These are phyloP conservation scores for Drosophila pandora DNA, from an alignment of 1,140 invertebrate genomes.

Conservation along the genomic window DNA sequence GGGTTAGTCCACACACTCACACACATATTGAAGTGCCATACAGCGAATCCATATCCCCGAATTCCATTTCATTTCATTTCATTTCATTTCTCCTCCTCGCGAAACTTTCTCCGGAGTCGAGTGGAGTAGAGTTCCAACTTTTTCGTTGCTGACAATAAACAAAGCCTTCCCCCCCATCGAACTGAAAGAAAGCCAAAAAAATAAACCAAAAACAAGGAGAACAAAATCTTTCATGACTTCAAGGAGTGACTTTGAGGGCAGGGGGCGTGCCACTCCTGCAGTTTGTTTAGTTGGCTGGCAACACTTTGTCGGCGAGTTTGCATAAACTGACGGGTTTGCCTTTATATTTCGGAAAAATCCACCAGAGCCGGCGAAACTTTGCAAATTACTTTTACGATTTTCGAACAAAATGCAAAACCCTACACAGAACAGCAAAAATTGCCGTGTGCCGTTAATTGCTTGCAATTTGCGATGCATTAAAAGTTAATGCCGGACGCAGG, in stretches of 20 bases:
- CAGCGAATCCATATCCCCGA: conserved; percentile 51
- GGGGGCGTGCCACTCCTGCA: conserved; percentile 32
- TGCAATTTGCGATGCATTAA: conserved; percentile 73
- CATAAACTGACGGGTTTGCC: conserved; percentile 54
- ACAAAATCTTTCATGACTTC: conserved; percentile 28
- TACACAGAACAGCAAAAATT: conserved; percentile 31
- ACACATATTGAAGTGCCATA: conserved; percentile 21
- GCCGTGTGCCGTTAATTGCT: conserved; percentile 65
- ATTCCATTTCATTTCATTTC: conserved; percentile 55
- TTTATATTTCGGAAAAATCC: conserved; percentile 31
- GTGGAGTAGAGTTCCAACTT: conserved; percentile 46
- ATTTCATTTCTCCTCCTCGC: conserved; percentile 28
- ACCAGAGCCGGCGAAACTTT: conserved; percentile 31
- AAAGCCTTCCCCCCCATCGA: conserved; percentile 24
- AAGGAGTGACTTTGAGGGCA: background rate
- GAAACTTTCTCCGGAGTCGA: conserved; percentile 40
- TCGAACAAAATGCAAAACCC: conserved; percentile 31
- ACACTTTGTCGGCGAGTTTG: conserved; percentile 70
- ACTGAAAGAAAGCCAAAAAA: conserved; percentile 1
- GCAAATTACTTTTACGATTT: conserved; percentile 68
- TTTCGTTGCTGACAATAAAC: conserved; percentile 68
- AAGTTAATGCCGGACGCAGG: conserved; percentile 49
- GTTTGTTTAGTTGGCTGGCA: conserved; percentile 77
- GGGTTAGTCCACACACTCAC: background rate
- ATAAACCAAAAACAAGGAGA: conserved; percentile 14